Conservation (phyloP, 2,888 invertebrate genomes). For the Rhagophthalmus giganteus region DNA sequence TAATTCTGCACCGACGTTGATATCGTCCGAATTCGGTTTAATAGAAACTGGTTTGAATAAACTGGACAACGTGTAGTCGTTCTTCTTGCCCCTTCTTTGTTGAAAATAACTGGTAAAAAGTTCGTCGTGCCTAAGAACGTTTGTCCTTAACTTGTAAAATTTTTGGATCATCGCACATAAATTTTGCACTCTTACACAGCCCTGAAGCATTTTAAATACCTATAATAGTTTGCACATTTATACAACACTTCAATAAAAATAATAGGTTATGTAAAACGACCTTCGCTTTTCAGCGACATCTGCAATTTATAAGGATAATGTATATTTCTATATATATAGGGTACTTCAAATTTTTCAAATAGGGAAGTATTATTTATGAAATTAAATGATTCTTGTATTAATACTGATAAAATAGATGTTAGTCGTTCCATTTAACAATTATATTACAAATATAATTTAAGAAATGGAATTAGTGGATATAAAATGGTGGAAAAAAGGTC, state of each 20-base stretch:
- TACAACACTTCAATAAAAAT: not conserved
- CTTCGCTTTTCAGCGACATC: no score
- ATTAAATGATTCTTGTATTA: no score
- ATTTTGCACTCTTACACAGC: not conserved
- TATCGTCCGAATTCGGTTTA: slow-evolving; percentile 72
- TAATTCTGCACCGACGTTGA: slow-evolving; percentile 85
- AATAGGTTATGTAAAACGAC: not conserved
- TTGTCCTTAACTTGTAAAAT: slow-evolving; percentile 3
- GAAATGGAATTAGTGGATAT: no score
- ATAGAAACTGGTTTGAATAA: slow-evolving; percentile 78
- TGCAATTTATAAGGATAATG: no score
- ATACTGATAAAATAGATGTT: no score
- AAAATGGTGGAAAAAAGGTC: no score
- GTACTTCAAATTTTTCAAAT: no score
- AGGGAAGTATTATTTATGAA: no score
- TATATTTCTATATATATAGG: no score
- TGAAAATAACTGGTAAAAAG: not conserved
- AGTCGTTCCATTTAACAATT: no score
- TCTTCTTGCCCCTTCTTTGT: slow-evolving; percentile 51
- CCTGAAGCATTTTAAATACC: not conserved
- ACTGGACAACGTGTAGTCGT: slow-evolving; percentile 60
- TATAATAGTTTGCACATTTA: slow-evolving; percentile 1
- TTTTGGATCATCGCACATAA: not conserved
- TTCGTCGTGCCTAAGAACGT: not conserved
- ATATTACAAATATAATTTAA: no score